phyloP scores from a whole-genome alignment of 2,113 vertebrate species.

The Corynorhinus townsendii region DNA sequence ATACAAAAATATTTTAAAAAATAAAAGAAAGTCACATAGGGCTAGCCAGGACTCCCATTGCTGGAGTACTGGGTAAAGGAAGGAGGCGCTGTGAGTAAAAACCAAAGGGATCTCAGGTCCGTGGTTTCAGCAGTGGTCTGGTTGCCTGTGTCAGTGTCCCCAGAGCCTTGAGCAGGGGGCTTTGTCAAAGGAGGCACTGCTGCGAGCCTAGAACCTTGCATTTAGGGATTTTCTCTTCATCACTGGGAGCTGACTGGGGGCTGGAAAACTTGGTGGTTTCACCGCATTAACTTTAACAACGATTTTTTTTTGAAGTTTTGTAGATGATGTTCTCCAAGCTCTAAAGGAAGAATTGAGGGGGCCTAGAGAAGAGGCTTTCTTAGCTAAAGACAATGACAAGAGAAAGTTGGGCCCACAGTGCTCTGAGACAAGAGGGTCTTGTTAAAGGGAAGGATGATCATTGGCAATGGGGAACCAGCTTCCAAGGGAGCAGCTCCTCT shows the following conservation, averaged over 20 bases:
- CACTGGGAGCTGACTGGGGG: background rate
- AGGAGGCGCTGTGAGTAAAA: background rate
- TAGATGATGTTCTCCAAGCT: background rate
- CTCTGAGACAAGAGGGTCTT: slow-evolving; percentile 60
- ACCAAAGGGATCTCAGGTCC: background rate
- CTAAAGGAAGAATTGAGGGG: slow-evolving; percentile 43
- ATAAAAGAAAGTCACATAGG: background rate
- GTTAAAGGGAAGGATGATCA: slow-evolving; percentile 58
- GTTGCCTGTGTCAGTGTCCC: background rate
- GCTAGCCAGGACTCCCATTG: background rate
- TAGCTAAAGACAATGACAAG: slow-evolving; percentile 50
- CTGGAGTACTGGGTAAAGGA: background rate
- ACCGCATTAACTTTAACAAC: slow-evolving; percentile 21
- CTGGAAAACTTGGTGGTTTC: background rate
- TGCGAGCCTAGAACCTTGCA: background rate
- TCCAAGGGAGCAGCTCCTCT: slow-evolving; percentile 48
- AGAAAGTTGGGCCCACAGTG: slow-evolving; percentile 46
- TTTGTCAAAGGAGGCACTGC: background rate
- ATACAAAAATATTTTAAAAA: too few species aligned
- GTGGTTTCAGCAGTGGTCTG: background rate
- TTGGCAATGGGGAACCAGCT: slow-evolving; percentile 59
- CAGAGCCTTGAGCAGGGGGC: background rate
- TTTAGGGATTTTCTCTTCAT: background rate
- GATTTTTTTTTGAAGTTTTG: slow-evolving; percentile 39
- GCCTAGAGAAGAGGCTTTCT: background rate